Evolutionary conservation across 2,888 invertebrate species (phyloP), one percentile per base, ranked within the genome.

Genomic region (Encarsia formosa): DNA sequence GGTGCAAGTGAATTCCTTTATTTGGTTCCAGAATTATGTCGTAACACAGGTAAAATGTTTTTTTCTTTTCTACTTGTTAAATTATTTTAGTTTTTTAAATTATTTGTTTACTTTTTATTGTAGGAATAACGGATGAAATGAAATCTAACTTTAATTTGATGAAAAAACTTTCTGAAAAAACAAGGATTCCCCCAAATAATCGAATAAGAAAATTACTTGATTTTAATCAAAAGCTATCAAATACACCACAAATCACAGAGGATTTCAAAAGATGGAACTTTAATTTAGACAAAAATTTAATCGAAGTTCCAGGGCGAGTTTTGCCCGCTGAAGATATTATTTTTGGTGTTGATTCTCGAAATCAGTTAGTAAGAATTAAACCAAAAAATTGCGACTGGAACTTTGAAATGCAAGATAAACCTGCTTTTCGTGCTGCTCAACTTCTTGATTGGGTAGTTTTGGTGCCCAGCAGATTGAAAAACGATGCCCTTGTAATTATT

Each of bases 21-120:
- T 65, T 76, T 95, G 2, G 77, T 94, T 5, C 93, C 94, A 0
- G 91, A 93, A 72, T 73, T 94, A 46, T 90, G 91, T 61, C 79
- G 84, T 0, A 80, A 88, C 64, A 94, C 93, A 0, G 94, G 93
- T 64, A 34, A 48, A 22, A 11, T 15, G 18, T 22, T 13, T 18
- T 29, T 39, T 29, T 19, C 38, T 42, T 18, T 26, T 35, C 22
- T 35, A 15, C 9, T 26, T 20, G 20, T 20, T 52, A 13, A 15
- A 19, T 13, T n/a, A 22, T n/a, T 15, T 18, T 22, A 15, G 23
- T 29, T 39, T 29, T 19, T 42, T 42, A 16, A 22, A 41, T 29
- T 35, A 15, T 13, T 26, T 20, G 20, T 20, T 52, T 15, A 15
- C 16, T 13, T n/a, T n/a, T 26, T 38, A 18, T 31, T 16, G 3